Evolutionary conservation across 2,797 vertebrate genomes (phyloP).

Genomic region (Enteromius treurensis): DNA sequence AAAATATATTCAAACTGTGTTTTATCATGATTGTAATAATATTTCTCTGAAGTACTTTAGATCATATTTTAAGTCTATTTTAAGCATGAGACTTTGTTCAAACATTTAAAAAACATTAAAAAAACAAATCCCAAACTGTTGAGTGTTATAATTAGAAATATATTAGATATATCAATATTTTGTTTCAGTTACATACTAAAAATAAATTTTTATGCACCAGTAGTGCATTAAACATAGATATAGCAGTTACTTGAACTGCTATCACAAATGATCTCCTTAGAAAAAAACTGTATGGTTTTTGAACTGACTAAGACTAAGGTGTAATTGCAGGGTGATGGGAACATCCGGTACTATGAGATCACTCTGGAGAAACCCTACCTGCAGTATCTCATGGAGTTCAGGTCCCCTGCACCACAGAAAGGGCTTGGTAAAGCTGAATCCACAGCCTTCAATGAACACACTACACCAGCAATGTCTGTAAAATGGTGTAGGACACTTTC

Average conservation of each 20-base stretch:
- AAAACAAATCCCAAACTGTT: not conserved
- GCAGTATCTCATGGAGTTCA: conserved; percentile 96
- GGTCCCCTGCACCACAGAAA: conserved; percentile 94
- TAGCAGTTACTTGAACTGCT: not conserved
- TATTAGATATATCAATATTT: not conserved
- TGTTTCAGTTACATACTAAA: not conserved
- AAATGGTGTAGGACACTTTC: not conserved
- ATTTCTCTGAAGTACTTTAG: not conserved
- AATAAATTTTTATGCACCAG: not conserved
- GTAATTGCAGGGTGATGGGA: conserved; percentile 89
- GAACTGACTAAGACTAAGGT: conserved; percentile 15
- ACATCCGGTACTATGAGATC: conserved; percentile 97
- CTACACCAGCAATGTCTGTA: not conserved
- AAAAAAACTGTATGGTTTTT: conserved; percentile 6
- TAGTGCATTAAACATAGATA: not conserved
- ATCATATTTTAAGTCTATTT: not conserved
- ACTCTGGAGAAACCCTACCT: conserved; percentile 93
- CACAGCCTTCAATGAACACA: not conserved
- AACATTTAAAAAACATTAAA: not conserved
- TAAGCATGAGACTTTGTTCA: not conserved
- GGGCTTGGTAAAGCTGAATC: conserved; percentile 86
- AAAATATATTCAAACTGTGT: not conserved
- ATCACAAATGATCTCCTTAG: not conserved
- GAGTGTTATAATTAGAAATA: not conserved
- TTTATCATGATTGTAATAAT: not conserved